Base-by-base conservation (phyloP, 2,797 vertebrate genomes). In the Smutsia gigantea region DNA sequence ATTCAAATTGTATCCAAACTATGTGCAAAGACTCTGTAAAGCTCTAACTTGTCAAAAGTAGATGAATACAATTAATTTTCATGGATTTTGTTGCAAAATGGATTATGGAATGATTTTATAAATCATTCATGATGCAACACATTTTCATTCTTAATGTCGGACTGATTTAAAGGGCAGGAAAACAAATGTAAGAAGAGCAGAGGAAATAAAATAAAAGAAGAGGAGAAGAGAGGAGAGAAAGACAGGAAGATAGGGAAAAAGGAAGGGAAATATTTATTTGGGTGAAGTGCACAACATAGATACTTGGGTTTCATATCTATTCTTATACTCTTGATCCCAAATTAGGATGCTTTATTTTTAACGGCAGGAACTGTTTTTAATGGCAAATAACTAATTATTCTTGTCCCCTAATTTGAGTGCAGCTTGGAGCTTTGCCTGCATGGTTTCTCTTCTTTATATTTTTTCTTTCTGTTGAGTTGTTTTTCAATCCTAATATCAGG, bases 21-120 rank as follows among this genome's bases (percentile, higher is more conserved):
- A 55, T 78, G 29, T 71, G 37, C 51, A 90, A 94, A 90, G 74
- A 83, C 31, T 89, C 68, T 90, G 55, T 83, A 96, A 87, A 90
- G 19, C 39, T 66, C 83, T 87, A 83, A 94, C 57, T 90, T 96
- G 64, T 93, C 57, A 96, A 93, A 64, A 93, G 39, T 78, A 19
- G 5, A 49, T 64, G 34, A 66, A 15, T 74, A 87, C 53, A 90
- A 78, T 90, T 93, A 83, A 94, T 93, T 87, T 93, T 66, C 34
- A 78, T 78, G 34, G 29, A 68, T 87, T 87, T 78, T 83, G 53
- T 77, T 94, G 49, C 46, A 71, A 86, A 96, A 59, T 87, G 69
- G 42, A 64, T 87, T 78, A 39, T 78, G 7, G 2, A 69, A 90
- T 90, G 15, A 14, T 66, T 94, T 23, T 66, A 90, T 93, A 87